Evolutionary conservation across 2,797 vertebrate genomes (phyloP).

Genomic region (Sebastiscus tertius): DNA sequence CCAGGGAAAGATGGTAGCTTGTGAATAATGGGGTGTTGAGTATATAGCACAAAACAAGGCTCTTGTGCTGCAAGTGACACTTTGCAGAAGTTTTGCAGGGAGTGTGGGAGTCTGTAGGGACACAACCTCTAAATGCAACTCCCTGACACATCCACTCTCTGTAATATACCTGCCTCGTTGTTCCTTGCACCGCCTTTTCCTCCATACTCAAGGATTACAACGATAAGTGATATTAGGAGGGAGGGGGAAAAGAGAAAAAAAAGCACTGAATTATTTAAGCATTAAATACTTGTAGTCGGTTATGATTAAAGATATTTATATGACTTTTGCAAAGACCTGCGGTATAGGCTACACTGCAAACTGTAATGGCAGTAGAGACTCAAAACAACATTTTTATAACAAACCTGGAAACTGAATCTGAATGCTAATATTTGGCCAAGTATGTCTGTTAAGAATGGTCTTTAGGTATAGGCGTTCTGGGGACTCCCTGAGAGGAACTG

Average conservation of each 20-base stretch:
- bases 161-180: not conserved
- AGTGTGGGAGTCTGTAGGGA: not conserved
- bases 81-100: not conserved
- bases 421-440: too few relatives aligned
- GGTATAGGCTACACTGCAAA: not conserved
- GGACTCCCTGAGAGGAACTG: too few relatives aligned
- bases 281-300: not conserved
- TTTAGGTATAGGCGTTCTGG: too few relatives aligned
- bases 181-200: not conserved
- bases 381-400: not conserved
- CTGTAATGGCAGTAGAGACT: not conserved
- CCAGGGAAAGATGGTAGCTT: not conserved
- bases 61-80: not conserved
- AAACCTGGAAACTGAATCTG: not conserved
- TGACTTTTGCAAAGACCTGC: not conserved
- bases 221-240: not conserved
- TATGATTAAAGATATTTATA: not conserved
- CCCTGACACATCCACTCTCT: not conserved
- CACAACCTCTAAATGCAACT: slow-evolving; percentile 1
- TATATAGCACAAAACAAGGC: not conserved
- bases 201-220: not conserved
- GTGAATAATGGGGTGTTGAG: slow-evolving; percentile 8
- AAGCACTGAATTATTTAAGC: not conserved
- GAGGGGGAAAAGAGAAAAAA: not conserved
- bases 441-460: too few relatives aligned